Conservation (phyloP, 2,797 vertebrate species). For the Cheirogaleus major region DNA sequence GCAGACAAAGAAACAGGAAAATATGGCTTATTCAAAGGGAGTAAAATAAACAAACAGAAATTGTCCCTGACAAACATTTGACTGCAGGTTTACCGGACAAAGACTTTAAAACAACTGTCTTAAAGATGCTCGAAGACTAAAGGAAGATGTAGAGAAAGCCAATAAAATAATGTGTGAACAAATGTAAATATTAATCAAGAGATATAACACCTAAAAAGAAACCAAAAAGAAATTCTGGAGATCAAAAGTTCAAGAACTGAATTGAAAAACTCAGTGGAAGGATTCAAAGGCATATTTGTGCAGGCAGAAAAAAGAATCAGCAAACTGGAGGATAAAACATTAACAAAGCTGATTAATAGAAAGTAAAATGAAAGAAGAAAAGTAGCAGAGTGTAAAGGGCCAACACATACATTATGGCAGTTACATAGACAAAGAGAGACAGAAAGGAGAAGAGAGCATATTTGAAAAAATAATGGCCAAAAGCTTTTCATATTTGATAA, state of each 20-base stretch:
- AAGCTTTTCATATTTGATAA: background rate
- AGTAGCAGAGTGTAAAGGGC: background rate
- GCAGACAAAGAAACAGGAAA: background rate
- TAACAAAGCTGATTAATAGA: background rate
- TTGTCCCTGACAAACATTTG: background rate
- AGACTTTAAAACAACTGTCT: background rate
- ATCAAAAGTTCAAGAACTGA: background rate
- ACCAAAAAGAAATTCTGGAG: background rate
- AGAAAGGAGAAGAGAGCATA: background rate
- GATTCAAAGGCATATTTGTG: background rate
- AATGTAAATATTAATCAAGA: background rate
- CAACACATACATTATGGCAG: background rate
- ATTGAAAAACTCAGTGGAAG: background rate
- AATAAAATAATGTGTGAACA: background rate
- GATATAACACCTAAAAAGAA: background rate
- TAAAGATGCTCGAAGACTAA: background rate
- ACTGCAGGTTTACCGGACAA: background rate
- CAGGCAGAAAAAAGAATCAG: background rate
- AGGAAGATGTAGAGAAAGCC: background rate
- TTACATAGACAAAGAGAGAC: background rate
- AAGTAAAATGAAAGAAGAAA: background rate
- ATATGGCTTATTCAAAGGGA: background rate
- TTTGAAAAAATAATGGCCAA: background rate
- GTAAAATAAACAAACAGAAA: background rate
- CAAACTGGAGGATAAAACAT: background rate